These are phyloP conservation scores for Oplegnathus fasciatus DNA, from an alignment of 2,113 vertebrate genomes.

Conservation along the genomic window DNA sequence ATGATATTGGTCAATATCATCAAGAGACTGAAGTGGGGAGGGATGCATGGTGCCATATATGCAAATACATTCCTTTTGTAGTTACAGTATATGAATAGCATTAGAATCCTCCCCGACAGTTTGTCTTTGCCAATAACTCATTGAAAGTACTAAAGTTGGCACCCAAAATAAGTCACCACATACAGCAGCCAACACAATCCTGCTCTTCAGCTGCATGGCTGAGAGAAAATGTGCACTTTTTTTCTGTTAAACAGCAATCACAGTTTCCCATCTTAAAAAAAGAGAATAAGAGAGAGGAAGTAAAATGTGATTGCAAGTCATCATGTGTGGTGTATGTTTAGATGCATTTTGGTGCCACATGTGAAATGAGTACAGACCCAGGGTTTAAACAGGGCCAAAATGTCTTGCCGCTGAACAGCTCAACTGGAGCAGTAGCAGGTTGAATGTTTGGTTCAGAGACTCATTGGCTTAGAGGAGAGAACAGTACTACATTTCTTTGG, in stretches of 20 bases:
- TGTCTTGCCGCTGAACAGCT: not conserved
- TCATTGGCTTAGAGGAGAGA: not conserved
- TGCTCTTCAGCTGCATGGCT: not conserved
- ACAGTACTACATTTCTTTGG: not conserved
- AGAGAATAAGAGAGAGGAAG: not conserved
- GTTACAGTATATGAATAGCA: not conserved
- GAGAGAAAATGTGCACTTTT: not conserved
- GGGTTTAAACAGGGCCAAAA: not conserved
- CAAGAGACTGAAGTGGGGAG: not conserved
- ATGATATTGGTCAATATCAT: too few species aligned
- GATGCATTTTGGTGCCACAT: not conserved
- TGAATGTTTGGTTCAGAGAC: constrained; percentile 1
- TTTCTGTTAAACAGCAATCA: too few species aligned
- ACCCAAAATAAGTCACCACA: not conserved
- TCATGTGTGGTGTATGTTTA: not conserved
- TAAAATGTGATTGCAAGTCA: not conserved
- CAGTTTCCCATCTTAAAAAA: not conserved
- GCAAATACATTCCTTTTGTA: not conserved
- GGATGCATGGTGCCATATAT: not conserved
- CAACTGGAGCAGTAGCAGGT: not conserved
- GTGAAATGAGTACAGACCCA: not conserved
- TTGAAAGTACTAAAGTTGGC: not conserved
- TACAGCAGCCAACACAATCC: not conserved
- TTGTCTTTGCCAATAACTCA: not conserved
- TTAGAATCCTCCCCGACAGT: not conserved